Evolutionary conservation across 2,888 invertebrate species (phyloP).

Genomic region (Plutella xylostella): DNA sequence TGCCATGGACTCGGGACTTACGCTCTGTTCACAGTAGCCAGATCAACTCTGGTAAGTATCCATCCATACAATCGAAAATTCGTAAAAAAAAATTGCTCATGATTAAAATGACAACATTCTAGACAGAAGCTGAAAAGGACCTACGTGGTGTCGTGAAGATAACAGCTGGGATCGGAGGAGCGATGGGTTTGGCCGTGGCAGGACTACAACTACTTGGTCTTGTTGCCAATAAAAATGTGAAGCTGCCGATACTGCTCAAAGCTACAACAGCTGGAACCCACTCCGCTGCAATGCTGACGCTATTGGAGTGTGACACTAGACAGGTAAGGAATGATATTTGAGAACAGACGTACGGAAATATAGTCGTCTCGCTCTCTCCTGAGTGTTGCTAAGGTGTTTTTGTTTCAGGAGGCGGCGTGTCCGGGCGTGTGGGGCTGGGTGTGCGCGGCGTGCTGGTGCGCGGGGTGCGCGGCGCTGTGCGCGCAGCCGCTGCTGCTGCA

Average conservation of each 20-base stretch:
- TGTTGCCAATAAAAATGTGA: slow-evolving; percentile 32
- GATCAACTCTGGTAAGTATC: slow-evolving; percentile 46
- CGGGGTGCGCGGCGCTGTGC: slow-evolving; percentile 77
- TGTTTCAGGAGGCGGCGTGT: slow-evolving; percentile 42
- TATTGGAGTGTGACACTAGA: slow-evolving; percentile 49
- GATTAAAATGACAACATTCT: slow-evolving; percentile 5
- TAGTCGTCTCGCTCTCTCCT: no score
- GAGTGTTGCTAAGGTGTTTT: no score
- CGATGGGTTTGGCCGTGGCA: slow-evolving; percentile 50
- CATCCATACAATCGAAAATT: no score
- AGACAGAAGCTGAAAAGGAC: slow-evolving; percentile 55
- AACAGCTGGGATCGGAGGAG: slow-evolving; percentile 46
- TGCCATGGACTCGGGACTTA: slow-evolving; percentile 50
- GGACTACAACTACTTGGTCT: slow-evolving; percentile 45
- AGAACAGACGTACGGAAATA: no score
- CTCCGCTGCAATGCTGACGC: slow-evolving; percentile 27
- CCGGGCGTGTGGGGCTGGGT: slow-evolving; percentile 75
- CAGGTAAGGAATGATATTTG: slow-evolving; percentile 29
- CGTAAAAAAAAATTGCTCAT: no score
- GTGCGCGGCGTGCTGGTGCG: slow-evolving; percentile 76
- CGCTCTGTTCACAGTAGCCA: slow-evolving; percentile 46
- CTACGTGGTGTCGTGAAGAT: slow-evolving; percentile 49
- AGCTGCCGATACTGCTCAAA: slow-evolving; percentile 40
- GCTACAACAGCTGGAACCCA: slow-evolving; percentile 19
- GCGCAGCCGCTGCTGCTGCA: slow-evolving; percentile 78